phyloP scores from a whole-genome alignment of 2,797 vertebrate genomes.

The Sebastes melanostomus region DNA sequence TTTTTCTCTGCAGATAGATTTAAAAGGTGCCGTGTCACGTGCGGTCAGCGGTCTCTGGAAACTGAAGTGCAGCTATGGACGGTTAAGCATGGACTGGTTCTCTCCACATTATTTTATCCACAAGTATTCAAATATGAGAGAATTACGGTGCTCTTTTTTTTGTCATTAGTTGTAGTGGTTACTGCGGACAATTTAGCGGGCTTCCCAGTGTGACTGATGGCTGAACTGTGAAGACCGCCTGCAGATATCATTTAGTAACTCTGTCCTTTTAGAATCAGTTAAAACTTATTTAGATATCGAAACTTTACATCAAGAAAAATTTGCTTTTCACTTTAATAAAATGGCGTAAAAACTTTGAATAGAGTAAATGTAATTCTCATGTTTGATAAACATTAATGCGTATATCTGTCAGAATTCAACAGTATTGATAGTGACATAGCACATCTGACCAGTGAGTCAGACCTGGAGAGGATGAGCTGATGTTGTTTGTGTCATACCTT shows the following conservation, averaged over 20 bases:
- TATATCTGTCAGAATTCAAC: background rate
- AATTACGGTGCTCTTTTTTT: background rate
- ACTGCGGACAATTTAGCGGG: background rate
- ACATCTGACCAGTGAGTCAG: background rate
- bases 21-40: slow-evolving; percentile 47
- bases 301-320: background rate
- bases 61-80: slow-evolving; percentile 9
- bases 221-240: background rate
- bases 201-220: background rate
- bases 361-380: background rate
- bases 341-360: background rate
- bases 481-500: background rate
- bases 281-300: background rate
- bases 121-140: background rate
- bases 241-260: background rate
- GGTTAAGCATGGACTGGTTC: slow-evolving; percentile 3
- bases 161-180: background rate
- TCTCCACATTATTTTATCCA: slow-evolving; percentile 5
- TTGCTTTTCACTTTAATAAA: background rate
- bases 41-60: slow-evolving; percentile 35
- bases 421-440: background rate
- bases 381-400: background rate
- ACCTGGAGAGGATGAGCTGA: background rate
- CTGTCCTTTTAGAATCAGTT: background rate
- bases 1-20: slow-evolving; percentile 41